phyloP scores from a whole-genome alignment of 2,888 invertebrate genomes.

The Spatulosminthurus flaviceps region DNA sequence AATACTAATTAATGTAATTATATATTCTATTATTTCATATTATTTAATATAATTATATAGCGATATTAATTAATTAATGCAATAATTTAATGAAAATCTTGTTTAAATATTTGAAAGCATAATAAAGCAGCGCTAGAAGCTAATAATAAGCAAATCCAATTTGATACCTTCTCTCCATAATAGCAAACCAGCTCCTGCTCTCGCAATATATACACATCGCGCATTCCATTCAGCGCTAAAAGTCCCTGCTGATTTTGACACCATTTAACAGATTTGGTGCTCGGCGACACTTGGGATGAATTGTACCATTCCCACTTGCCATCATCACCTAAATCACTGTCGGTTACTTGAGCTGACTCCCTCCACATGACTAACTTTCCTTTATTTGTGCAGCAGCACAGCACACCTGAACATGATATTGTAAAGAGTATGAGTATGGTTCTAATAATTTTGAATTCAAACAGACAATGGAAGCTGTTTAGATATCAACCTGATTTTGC shows the following conservation, averaged over 20 bases:
- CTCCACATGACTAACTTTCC: slow-evolving; percentile 90
- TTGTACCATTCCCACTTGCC: slow-evolving; percentile 65
- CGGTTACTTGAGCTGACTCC: slow-evolving; percentile 63
- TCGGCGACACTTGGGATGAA: slow-evolving; percentile 78
- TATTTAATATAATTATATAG: no score
- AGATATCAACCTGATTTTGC: slow-evolving; percentile 66
- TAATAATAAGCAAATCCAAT: slow-evolving; percentile 57
- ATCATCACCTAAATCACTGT: slow-evolving; percentile 68
- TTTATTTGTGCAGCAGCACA: slow-evolving; percentile 89
- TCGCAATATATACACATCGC: slow-evolving; percentile 82
- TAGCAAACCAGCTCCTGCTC: slow-evolving; percentile 86
- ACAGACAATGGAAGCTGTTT: background rate
- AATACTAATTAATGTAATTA: no score
- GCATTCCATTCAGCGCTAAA: slow-evolving; percentile 68
- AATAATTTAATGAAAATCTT: no score
- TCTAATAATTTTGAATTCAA: no score
- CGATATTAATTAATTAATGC: no score
- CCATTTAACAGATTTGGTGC: slow-evolving; percentile 78
- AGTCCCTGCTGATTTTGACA: slow-evolving; percentile 77
- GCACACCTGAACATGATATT: slow-evolving; percentile 73
- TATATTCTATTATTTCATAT: no score
- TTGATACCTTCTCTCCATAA: slow-evolving; percentile 76
- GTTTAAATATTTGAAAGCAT: no score
- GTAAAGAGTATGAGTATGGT: no score
- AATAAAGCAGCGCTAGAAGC: slow-evolving; percentile 52